Percentiles rank a stretch among this genome's conserved stretches.
These are phyloP conservation scores for Galaxias olidus DNA, from an alignment of 2,797 vertebrate species.

Conservation along the genomic window DNA sequence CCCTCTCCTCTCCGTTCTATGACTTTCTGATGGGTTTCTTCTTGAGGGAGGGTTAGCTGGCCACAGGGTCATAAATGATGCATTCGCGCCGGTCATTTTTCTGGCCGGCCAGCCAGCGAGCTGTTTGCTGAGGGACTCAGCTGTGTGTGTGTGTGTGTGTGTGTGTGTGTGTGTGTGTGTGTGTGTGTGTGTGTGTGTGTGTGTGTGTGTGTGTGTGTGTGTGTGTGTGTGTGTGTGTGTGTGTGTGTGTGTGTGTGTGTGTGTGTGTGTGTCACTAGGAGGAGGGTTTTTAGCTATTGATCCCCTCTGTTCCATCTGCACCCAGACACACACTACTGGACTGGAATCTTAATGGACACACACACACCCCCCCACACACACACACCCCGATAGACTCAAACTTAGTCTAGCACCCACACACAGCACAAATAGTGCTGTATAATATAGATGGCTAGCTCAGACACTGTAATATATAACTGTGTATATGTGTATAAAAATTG, in stretches of 20 bases:
- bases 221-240: no score
- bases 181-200: no score
- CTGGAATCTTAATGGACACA: slow-evolving; percentile 49
- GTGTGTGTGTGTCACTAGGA: slow-evolving; percentile 54
- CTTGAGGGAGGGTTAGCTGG: slow-evolving; percentile 33
- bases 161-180: no score
- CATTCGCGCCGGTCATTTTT: slow-evolving; percentile 57
- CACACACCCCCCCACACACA: slow-evolving; percentile 5
- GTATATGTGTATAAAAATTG: no score
- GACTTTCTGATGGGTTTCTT: slow-evolving; percentile 54
- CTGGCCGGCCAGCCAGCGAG: no score
- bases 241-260: no score
- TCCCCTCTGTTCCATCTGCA: slow-evolving; percentile 51
- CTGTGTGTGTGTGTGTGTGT: slow-evolving; percentile 8
- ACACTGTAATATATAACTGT: no score
- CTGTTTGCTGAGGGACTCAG: slow-evolving; percentile 8
- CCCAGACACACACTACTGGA: slow-evolving; percentile 28
- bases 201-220: no score
- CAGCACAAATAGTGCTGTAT: no score
- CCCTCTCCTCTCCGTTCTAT: slow-evolving; percentile 8
- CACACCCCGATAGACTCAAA: no score
- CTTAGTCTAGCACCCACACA: no score
- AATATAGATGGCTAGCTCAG: no score
- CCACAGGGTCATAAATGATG: slow-evolving; percentile 66
- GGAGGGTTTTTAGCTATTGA: slow-evolving; percentile 57